Evolutionary conservation across 2,797 vertebrate genomes (phyloP).

Genomic region (Myotis myotis): DNA sequence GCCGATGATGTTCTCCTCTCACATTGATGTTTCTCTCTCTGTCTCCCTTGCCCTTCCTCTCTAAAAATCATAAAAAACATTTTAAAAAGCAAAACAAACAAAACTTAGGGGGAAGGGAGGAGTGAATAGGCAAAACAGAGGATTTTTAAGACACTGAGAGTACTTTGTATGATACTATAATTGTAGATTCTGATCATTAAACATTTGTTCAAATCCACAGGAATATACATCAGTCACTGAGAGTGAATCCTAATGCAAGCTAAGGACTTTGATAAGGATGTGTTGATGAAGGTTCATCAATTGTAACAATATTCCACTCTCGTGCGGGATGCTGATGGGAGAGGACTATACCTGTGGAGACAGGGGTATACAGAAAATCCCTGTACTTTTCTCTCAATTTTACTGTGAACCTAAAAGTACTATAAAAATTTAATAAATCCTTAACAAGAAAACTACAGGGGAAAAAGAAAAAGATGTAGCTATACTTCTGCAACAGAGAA

Average conservation of each 20-base stretch:
- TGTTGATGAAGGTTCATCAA: neutral
- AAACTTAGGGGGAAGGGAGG: neutral
- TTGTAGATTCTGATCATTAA: neutral
- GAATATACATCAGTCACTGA: neutral
- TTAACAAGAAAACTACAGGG: neutral
- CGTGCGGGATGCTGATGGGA: neutral
- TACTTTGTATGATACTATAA: neutral
- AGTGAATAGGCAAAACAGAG: neutral
- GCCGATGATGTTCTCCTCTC: neutral
- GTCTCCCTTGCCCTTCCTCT: neutral
- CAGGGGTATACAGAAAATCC: neutral
- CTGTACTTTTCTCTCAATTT: neutral
- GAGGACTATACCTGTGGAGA: neutral
- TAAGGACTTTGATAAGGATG: neutral
- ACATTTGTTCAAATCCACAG: neutral
- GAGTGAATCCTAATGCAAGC: neutral
- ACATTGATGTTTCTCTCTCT: neutral
- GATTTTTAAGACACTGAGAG: neutral
- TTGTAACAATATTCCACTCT: neutral
- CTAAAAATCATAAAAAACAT: neutral
- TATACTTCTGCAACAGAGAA: neutral
- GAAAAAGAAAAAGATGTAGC: neutral
- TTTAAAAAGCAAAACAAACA: neutral
- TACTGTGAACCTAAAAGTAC: neutral
- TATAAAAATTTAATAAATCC: neutral